A percentile compares a stretch with the other conserved stretches of the same genome.
Evolutionary conservation across 1,140 invertebrate genomes (phyloP).

Genomic region (Spodoptera frugiperda): DNA sequence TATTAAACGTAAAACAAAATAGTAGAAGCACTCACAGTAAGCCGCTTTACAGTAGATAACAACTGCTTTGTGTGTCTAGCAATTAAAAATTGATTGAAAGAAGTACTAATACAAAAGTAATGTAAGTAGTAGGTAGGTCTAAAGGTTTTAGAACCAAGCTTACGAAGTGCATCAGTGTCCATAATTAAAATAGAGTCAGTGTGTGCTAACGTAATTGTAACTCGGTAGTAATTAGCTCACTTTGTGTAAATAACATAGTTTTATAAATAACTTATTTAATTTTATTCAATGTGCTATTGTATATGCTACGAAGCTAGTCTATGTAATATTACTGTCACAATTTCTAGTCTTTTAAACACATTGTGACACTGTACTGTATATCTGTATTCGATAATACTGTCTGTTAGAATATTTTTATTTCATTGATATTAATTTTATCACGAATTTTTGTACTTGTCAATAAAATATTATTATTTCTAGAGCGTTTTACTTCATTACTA

Average conservation of each 20-base stretch:
- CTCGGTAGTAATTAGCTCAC: constrained; percentile 7
- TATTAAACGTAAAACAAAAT: background rate
- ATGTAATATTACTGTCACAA: constrained; percentile 36
- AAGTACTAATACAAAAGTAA: constrained; percentile 5
- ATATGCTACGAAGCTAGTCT: constrained; percentile 54
- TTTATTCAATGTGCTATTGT: constrained; percentile 57
- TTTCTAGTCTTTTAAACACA: constrained; percentile 56
- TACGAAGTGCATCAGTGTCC: constrained; percentile 38
- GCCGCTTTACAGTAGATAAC: background rate
- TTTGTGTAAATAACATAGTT: constrained; percentile 52
- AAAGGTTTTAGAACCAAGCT: constrained; percentile 23
- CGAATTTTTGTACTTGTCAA: constrained; percentile 53
- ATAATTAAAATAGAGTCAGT: constrained; percentile 5
- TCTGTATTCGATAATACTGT: constrained; percentile 50
- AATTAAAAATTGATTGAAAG: background rate
- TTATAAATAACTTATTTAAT: constrained; percentile 30
- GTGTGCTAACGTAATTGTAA: constrained; percentile 30
- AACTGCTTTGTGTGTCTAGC: background rate
- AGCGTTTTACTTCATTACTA: background rate
- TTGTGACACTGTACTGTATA: constrained; percentile 39
- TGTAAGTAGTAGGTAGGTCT: constrained; percentile 4
- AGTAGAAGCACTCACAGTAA: too few relatives aligned
- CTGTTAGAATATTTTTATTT: constrained; percentile 23
- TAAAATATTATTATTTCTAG: constrained; percentile 47
- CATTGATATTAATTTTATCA: constrained; percentile 29